A percentile compares a stretch with the other conserved stretches of the same genome.
Evolutionary conservation across 2,113 vertebrate genomes (phyloP).

Genomic region (Alligator sinensis): DNA sequence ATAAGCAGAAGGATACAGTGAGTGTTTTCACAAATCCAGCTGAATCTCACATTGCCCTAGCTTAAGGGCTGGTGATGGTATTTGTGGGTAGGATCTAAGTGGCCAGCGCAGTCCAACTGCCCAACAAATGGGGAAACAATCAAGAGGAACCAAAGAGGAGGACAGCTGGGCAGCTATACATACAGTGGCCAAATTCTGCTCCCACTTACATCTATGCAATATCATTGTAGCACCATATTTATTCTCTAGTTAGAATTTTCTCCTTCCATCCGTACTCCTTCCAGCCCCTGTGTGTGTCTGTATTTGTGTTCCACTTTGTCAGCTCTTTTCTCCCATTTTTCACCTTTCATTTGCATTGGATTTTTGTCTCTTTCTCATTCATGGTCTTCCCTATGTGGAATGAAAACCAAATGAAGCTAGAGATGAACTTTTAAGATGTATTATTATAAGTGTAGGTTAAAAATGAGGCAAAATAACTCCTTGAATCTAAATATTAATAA

Average conservation of each 20-base stretch:
- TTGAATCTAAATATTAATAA: background rate
- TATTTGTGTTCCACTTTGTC: background rate
- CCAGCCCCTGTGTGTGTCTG: background rate
- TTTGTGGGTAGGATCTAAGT: background rate
- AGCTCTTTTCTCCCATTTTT: background rate
- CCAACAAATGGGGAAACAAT: fast-evolving
- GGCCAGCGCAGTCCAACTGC: background rate
- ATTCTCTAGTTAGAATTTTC: background rate
- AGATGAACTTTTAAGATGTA: background rate
- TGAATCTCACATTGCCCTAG: background rate
- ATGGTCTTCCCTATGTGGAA: background rate
- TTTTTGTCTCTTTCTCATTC: background rate
- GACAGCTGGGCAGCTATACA: background rate
- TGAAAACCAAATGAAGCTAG: background rate
- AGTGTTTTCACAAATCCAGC: background rate
- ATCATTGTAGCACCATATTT: background rate
- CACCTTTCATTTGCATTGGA: background rate
- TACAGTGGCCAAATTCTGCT: background rate
- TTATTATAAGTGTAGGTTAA: background rate
- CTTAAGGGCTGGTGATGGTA: background rate
- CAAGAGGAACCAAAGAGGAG: background rate
- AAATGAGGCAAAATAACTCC: background rate
- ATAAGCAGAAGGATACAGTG: background rate
- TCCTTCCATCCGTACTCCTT: background rate
- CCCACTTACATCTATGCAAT: background rate